These are phyloP conservation scores for Dicrostonyx torquatus DNA, from an alignment of 2,797 vertebrate species.

Conservation along the genomic window DNA sequence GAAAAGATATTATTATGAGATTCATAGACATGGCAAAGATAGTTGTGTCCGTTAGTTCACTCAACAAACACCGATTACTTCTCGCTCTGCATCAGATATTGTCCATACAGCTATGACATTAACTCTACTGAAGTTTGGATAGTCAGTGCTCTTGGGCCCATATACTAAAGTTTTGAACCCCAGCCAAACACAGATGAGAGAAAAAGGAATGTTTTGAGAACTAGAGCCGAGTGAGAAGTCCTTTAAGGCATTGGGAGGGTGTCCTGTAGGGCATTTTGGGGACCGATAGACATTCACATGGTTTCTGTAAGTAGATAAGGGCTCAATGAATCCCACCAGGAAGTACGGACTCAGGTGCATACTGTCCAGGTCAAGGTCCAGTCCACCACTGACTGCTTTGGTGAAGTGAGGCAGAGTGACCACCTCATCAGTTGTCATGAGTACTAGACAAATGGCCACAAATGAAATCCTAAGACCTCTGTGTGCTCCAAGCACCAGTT, in stretches of 20 bases:
- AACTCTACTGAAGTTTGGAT: no score
- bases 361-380: neutral
- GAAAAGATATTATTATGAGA: neutral
- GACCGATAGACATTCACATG: neutral
- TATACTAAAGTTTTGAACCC: neutral
- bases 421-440: neutral
- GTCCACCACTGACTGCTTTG: no score
- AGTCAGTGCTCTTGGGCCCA: neutral
- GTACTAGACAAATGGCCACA: neutral
- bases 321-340: neutral
- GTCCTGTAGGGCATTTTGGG: neutral
- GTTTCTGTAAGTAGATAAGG: neutral
- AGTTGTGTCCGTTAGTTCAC: conserved; percentile 15
- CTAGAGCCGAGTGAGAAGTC: no score
- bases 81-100: neutral
- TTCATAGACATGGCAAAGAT: conserved; percentile 23
- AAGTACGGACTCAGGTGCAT: neutral
- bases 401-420: neutral
- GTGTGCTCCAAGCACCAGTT: neutral
- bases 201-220: neutral
- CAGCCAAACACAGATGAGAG: neutral
- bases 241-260: neutral
- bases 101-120: neutral
- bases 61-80: conserved; percentile 18
- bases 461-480: neutral